These are phyloP conservation scores for Scotopteryx bipunctaria DNA, from an alignment of 2,888 invertebrate genomes.

Conservation along the genomic window DNA sequence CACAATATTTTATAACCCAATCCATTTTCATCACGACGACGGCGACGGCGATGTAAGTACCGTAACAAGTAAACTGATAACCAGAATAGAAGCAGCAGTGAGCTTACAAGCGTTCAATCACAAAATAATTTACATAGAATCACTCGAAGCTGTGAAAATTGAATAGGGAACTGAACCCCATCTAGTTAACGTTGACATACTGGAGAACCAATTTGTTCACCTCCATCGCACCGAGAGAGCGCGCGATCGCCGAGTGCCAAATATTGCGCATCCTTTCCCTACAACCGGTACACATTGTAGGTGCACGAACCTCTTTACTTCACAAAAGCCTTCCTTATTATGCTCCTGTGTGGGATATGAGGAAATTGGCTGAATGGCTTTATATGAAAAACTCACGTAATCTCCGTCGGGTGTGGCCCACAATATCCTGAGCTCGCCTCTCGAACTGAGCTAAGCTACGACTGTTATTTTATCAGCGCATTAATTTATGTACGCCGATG, in stretches of 20 bases:
- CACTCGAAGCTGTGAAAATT: conserved; percentile 53
- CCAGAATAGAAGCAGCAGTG: conserved; percentile 21
- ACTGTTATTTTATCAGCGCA: conserved; percentile 55
- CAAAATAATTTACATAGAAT: conserved; percentile 44
- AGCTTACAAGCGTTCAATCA: conserved; percentile 33
- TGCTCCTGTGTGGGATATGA: conserved; percentile 79
- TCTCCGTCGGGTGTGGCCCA: conserved; percentile 70
- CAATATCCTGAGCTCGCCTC: conserved; percentile 73
- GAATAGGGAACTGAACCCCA: conserved; percentile 53
- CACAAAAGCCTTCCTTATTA: conserved; percentile 80
- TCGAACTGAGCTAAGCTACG: conserved; percentile 55
- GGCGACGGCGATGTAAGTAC: conserved; percentile 15
- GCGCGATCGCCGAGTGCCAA: conserved; percentile 61
- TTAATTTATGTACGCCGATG: conserved; percentile 33
- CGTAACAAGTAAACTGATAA: conserved; percentile 18
- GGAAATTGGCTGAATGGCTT: conserved; percentile 82
- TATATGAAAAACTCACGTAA: conserved; percentile 81
- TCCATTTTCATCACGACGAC: conserved; percentile 21
- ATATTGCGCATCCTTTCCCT: conserved; percentile 58
- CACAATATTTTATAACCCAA: conserved; percentile 20
- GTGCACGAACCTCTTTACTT: conserved; percentile 76
- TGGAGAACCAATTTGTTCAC: conserved; percentile 60
- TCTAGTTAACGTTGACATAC: conserved; percentile 52
- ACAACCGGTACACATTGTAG: conserved; percentile 72
- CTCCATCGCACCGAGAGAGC: conserved; percentile 57